These are phyloP conservation scores for Zoroaster sp. DNA, from an alignment of 53 echinoderm and acorn worm species.

Conservation along the genomic window DNA sequence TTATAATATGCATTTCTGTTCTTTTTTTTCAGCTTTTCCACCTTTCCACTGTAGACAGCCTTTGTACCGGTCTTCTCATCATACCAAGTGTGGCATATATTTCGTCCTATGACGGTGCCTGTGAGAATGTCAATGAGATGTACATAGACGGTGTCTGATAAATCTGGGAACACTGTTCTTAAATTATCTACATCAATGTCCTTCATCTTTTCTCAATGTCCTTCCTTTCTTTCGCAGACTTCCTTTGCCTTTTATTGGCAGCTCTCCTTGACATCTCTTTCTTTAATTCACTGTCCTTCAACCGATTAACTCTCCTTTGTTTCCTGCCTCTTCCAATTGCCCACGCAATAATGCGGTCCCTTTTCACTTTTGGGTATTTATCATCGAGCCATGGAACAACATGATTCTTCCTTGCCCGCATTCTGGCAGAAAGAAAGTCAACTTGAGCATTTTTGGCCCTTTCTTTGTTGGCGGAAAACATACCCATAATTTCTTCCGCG, in stretches of 20 bases:
- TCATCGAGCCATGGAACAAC: conserved; percentile 53
- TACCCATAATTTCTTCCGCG: conserved; percentile 54
- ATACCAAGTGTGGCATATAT: conserved; percentile 19
- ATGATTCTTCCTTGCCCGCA: conserved; percentile 51
- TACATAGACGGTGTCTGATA: background rate
- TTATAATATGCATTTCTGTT: background rate
- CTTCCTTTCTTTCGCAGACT: conserved; percentile 10
- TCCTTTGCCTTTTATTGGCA: conserved; percentile 33
- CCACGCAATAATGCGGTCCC: conserved; percentile 33
- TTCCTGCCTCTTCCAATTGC: conserved; percentile 4
- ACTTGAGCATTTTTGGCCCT: conserved; percentile 46
- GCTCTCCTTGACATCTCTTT: conserved; percentile 19
- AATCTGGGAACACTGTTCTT: background rate
- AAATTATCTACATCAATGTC: background rate
- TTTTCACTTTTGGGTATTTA: conserved; percentile 27
- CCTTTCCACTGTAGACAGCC: background rate
- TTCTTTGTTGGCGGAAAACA: conserved; percentile 48
- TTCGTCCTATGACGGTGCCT: background rate
- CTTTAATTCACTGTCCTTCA: background rate
- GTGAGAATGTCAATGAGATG: background rate
- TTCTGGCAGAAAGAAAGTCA: conserved; percentile 24
- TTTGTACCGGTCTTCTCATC: background rate
- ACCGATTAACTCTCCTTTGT: background rate
- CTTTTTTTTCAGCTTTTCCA: conserved; percentile 8
- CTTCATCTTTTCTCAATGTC: background rate